These are phyloP conservation scores for Ibidorhyncha struthersii DNA, from an alignment of 2,113 vertebrate species.

Conservation along the genomic window DNA sequence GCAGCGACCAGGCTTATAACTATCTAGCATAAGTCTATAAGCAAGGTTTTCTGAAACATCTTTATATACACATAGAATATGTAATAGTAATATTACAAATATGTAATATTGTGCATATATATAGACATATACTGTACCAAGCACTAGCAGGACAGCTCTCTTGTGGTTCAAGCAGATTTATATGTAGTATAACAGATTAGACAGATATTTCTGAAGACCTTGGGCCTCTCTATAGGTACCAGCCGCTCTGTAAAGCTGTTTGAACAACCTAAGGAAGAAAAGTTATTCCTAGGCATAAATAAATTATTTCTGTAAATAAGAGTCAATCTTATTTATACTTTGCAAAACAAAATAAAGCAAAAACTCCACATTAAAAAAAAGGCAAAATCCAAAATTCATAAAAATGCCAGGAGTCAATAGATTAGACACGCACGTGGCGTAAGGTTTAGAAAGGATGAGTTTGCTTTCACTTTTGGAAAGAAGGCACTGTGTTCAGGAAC, in stretches of 20 bases:
- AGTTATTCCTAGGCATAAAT: background rate
- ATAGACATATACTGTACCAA: background rate
- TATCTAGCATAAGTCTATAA: background rate
- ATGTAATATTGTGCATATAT: background rate
- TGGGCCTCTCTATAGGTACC: background rate
- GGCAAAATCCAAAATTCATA: background rate
- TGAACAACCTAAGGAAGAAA: background rate
- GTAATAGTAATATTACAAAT: background rate
- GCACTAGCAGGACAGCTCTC: background rate
- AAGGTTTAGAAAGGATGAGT: background rate
- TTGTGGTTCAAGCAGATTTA: background rate
- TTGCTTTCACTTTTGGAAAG: background rate
- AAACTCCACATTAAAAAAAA: background rate
- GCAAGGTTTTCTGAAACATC: background rate
- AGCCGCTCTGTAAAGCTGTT: background rate
- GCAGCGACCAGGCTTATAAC: background rate
- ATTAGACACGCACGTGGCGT: background rate
- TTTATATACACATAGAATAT: background rate
- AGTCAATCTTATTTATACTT: background rate
- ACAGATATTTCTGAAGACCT: background rate
- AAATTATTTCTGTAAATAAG: background rate
- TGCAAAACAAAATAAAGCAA: background rate
- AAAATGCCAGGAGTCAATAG: background rate
- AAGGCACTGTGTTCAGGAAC: background rate
- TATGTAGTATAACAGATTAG: background rate